These are phyloP conservation scores for Halcyon smyrnensis DNA, from an alignment of 2,797 vertebrate genomes.

Conservation along the genomic window DNA sequence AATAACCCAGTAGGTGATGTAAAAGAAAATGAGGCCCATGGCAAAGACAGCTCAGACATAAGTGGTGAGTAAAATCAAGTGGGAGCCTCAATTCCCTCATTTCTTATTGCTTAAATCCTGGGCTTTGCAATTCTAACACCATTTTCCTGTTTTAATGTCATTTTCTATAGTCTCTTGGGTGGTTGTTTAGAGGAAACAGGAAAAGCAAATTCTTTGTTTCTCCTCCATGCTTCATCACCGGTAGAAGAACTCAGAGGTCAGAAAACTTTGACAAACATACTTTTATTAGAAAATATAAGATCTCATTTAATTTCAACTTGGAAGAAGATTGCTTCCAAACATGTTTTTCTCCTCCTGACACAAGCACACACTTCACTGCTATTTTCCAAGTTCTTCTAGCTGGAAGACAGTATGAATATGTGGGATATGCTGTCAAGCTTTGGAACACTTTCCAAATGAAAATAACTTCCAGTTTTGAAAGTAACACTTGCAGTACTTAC, in stretches of 20 bases:
- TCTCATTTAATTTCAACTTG: background rate
- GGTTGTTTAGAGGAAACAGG: background rate
- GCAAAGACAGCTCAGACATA: background rate
- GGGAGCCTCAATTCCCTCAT: background rate
- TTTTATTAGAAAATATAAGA: background rate
- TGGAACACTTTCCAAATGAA: background rate
- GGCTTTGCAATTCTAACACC: background rate
- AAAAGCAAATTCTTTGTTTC: background rate
- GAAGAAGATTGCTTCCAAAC: background rate
- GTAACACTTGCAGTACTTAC: background rate
- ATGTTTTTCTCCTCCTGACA: background rate
- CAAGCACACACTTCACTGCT: background rate
- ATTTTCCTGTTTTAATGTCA: background rate
- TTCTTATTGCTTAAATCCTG: background rate
- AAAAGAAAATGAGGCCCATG: background rate
- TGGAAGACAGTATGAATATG: background rate
- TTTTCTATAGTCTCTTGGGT: background rate
- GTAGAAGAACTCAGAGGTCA: background rate
- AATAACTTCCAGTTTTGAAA: background rate
- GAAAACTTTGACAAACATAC: background rate
- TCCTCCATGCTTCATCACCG: background rate
- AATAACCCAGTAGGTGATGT: background rate
- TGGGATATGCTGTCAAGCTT: background rate
- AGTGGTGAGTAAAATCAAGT: background rate
- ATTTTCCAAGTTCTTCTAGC: background rate